Percentiles rank a stretch among this genome's conserved stretches.
These are phyloP conservation scores for Parnassius smintheus DNA, from an alignment of 2,888 invertebrate species.

Conservation along the genomic window DNA sequence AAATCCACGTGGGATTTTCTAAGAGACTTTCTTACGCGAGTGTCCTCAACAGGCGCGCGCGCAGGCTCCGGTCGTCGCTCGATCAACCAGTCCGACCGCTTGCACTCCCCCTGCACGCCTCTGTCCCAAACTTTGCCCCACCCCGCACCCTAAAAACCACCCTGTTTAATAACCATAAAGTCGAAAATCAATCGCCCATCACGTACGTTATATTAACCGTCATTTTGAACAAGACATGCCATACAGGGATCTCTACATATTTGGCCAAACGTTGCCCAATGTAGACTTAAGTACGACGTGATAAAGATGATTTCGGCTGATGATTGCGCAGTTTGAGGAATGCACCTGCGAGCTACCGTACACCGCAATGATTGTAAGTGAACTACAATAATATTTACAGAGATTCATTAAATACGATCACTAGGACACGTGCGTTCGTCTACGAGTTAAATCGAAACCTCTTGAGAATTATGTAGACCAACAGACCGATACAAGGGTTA, in stretches of 20 bases:
- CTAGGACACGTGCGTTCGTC: constrained; percentile 39
- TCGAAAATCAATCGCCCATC: constrained; percentile 29
- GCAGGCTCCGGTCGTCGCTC: constrained; percentile 79
- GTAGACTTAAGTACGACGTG: constrained; percentile 49
- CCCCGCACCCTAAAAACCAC: constrained; percentile 41
- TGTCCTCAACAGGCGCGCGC: constrained; percentile 56
- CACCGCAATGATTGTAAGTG: constrained; percentile 48
- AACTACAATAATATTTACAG: constrained; percentile 50
- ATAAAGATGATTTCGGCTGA: constrained; percentile 48
- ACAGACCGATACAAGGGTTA: neutral
- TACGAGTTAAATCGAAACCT: neutral
- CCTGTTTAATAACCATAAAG: constrained; percentile 36
- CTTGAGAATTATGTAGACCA: constrained; percentile 2
- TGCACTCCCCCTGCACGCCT: constrained; percentile 53
- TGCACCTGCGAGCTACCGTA: constrained; percentile 69
- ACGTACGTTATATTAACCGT: constrained; percentile 44
- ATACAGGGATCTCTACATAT: constrained; percentile 71
- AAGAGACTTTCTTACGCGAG: constrained; percentile 10
- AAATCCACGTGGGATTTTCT: constrained; percentile 44
- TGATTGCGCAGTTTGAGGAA: constrained; percentile 36
- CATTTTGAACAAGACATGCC: constrained; percentile 71
- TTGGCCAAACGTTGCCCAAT: constrained; percentile 51
- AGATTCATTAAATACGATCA: constrained; percentile 47
- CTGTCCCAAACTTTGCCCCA: constrained; percentile 58
- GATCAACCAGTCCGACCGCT: constrained; percentile 77